These are phyloP conservation scores for Ptiloglossa arizonensis DNA, from an alignment of 1,140 invertebrate genomes.

Conservation along the genomic window DNA sequence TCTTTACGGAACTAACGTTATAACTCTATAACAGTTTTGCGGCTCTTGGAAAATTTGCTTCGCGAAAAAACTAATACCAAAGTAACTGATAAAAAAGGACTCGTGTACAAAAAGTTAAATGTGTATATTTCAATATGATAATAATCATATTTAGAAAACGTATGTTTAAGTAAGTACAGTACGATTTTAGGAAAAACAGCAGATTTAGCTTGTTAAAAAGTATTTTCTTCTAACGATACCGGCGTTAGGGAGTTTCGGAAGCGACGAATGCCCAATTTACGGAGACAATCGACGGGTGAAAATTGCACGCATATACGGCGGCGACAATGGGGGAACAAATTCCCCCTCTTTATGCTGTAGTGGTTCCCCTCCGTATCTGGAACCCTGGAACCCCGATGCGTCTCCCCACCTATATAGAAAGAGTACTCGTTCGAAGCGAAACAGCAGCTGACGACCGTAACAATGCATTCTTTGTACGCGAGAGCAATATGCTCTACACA, in stretches of 20 bases:
- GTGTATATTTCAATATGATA: too few relatives aligned
- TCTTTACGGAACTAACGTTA: not conserved
- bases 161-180: too few relatives aligned
- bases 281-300: constrained; percentile 21
- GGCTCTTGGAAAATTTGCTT: too few relatives aligned
- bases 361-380: constrained; percentile 10
- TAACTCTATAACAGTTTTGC: not conserved
- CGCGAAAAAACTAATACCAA: too few relatives aligned
- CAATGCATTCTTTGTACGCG: constrained; percentile 58
- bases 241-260: not conserved
- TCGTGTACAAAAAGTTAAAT: too few relatives aligned
- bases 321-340: constrained; percentile 38
- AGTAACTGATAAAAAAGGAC: too few relatives aligned
- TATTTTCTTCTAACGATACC: not conserved
- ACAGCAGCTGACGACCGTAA: constrained; percentile 69
- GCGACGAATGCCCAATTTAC: constrained; percentile 38
- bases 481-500: constrained; percentile 51
- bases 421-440: constrained; percentile 50
- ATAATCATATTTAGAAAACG: too few relatives aligned
- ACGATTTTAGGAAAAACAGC: not conserved
- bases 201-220: not conserved
- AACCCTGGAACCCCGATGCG: constrained; percentile 10
- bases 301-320: constrained; percentile 10
- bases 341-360: not conserved
- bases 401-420: constrained; percentile 26